phyloP scores from a whole-genome alignment of 2,888 invertebrate species.

The Standfussiana lucernea region DNA sequence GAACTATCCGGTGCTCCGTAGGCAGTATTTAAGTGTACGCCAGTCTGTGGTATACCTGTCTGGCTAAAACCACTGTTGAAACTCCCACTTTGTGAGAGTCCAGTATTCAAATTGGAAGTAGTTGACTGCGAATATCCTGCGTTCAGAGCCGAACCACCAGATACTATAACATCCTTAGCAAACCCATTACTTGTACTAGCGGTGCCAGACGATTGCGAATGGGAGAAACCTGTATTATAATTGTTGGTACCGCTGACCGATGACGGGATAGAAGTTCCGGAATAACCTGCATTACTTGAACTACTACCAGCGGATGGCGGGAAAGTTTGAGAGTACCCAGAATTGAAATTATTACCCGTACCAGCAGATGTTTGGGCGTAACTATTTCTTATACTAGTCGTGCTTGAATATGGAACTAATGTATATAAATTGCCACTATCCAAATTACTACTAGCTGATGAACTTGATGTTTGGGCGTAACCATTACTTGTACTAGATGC shows the following conservation, averaged over 20 bases:
- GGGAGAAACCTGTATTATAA: constrained; percentile 26
- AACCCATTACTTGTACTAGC: constrained; percentile 11
- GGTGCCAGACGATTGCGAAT: constrained; percentile 12
- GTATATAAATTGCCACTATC: constrained; percentile 10
- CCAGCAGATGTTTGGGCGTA: constrained; percentile 2
- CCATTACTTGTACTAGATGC: constrained; percentile 2
- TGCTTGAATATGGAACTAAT: constrained; percentile 8
- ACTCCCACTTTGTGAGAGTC: constrained; percentile 24
- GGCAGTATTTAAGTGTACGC: constrained; percentile 16
- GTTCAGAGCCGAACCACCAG: background rate
- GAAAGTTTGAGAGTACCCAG: constrained; percentile 14
- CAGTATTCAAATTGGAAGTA: constrained; percentile 36
- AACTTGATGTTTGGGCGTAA: constrained; percentile 18
- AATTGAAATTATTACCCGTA: constrained; percentile 11
- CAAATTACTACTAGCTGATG: constrained; percentile 1
- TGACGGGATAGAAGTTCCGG: background rate
- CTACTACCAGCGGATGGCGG: background rate
- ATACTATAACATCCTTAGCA: constrained; percentile 4
- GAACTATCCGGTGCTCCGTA: constrained; percentile 5
- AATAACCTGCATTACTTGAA: constrained; percentile 32
- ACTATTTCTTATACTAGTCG: constrained; percentile 6
- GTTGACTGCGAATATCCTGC: constrained; percentile 21
- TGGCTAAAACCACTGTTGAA: constrained; percentile 18
- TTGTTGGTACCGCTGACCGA: constrained; percentile 6
- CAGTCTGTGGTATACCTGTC: background rate